phyloP scores from a whole-genome alignment of 2,888 invertebrate genomes.

The Epinotia bilunana region DNA sequence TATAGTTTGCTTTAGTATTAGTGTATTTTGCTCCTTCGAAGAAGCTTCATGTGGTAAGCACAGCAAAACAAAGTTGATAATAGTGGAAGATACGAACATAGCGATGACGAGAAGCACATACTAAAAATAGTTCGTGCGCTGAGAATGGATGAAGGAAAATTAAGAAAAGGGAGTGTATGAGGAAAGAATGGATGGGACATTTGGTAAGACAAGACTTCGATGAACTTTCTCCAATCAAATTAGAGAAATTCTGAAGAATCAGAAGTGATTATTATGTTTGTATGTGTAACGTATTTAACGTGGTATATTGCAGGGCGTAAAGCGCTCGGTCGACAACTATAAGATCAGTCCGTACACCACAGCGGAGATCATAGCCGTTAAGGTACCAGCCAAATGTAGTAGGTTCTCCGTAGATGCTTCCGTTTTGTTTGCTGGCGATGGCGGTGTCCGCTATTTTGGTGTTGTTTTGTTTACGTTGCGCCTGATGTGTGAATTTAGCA shows the following conservation, averaged over 20 bases:
- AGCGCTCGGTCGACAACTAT: conserved; percentile 95
- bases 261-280: too few relatives aligned
- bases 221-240: too few relatives aligned
- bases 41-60: not conserved
- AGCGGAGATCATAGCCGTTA: conserved; percentile 98
- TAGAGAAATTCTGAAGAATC: too few relatives aligned
- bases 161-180: too few relatives aligned
- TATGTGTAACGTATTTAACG: not conserved
- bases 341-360: conserved; percentile 84
- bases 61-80: not conserved
- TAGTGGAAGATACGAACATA: not conserved
- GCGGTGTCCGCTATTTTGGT: conserved; percentile 21
- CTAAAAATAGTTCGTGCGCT: too few relatives aligned
- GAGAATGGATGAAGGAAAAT: too few relatives aligned
- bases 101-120: too few relatives aligned
- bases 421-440: conserved; percentile 26
- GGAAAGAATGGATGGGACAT: too few relatives aligned
- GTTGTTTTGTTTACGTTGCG: conserved; percentile 28
- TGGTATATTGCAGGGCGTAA: conserved; percentile 89
- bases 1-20: not conserved
- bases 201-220: too few relatives aligned
- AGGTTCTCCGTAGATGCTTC: conserved; percentile 23
- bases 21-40: not conserved
- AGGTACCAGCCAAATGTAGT: conserved; percentile 86
- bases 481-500: conserved; percentile 19